A percentile compares a stretch with the other conserved stretches of the same genome.
Evolutionary conservation across 2,797 vertebrate genomes (phyloP).

Genomic region (Diglossa cyanea): DNA sequence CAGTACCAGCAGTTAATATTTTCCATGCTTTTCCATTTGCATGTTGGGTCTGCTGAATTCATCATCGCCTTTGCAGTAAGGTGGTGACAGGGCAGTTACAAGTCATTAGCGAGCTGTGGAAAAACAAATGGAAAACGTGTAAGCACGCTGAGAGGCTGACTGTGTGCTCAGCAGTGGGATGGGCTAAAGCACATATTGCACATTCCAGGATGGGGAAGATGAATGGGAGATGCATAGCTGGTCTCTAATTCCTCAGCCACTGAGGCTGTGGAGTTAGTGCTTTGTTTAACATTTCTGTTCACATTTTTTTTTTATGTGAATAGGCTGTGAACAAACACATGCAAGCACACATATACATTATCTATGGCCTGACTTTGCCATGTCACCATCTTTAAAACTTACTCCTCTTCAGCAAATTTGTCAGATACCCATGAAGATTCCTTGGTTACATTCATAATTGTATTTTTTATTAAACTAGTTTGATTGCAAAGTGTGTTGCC

Average conservation of each 20-base stretch:
- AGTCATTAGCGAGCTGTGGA: not conserved
- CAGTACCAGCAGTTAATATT: not conserved
- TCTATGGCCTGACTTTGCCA: not conserved
- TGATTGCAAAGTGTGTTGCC: not conserved
- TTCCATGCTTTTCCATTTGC: not conserved
- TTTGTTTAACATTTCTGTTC: slow-evolving; percentile 21
- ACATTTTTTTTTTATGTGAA: not conserved
- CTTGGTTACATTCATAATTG: not conserved
- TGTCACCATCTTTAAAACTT: not conserved
- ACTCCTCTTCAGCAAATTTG: not conserved
- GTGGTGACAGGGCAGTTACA: not conserved
- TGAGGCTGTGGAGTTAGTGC: not conserved
- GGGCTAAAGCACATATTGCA: slow-evolving; percentile 41
- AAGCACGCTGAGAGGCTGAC: not conserved
- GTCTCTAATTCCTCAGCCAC: not conserved
- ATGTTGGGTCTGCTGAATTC: not conserved
- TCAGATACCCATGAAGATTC: not conserved
- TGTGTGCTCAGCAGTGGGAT: slow-evolving; percentile 22
- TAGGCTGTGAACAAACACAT: not conserved
- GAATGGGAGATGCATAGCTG: not conserved
- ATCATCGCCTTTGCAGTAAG: not conserved
- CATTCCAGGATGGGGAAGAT: slow-evolving; percentile 28
- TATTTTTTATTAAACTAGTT: not conserved
- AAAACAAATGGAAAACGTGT: slow-evolving; percentile 26
- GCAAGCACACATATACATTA: not conserved